Conservation (phyloP, 2,797 vertebrate species). For the Lophotriccus pileatus region DNA sequence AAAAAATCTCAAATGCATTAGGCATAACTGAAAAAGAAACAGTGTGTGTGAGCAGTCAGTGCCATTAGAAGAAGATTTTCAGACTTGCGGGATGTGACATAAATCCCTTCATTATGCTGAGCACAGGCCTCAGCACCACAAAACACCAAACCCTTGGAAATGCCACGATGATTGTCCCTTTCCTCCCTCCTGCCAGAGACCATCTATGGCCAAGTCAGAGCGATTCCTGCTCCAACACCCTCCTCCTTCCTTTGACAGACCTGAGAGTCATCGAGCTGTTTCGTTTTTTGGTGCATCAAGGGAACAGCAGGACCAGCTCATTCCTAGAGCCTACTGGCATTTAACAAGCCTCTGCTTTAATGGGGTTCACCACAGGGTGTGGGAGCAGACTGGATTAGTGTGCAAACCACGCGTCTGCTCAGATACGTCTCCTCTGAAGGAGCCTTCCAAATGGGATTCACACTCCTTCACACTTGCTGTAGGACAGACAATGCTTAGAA, state of each 20-base stretch:
- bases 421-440: background rate
- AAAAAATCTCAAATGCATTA: constrained; percentile 7
- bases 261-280: background rate
- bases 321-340: constrained; percentile 21
- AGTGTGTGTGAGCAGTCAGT: background rate
- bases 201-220: background rate
- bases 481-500: constrained; percentile 11
- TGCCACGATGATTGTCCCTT: background rate
- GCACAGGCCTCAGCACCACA: background rate
- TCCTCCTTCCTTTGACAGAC: background rate
- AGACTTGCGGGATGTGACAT: background rate
- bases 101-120: background rate
- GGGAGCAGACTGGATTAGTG: constrained; percentile 35
- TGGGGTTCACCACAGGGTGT: constrained; percentile 8
- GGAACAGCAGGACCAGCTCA: constrained; percentile 36
- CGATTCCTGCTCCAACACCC: rapidly evolving
- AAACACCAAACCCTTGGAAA: background rate
- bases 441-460: constrained; percentile 55
- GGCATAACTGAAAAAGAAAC: background rate
- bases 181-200: background rate
- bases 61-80: background rate
- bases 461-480: constrained; percentile 41
- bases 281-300: constrained; percentile 39
- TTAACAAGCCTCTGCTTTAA: constrained; percentile 41
- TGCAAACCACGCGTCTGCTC: constrained; percentile 30